These are phyloP conservation scores for Hybognathus amarus DNA, from an alignment of 2,797 vertebrate species.

Conservation along the genomic window DNA sequence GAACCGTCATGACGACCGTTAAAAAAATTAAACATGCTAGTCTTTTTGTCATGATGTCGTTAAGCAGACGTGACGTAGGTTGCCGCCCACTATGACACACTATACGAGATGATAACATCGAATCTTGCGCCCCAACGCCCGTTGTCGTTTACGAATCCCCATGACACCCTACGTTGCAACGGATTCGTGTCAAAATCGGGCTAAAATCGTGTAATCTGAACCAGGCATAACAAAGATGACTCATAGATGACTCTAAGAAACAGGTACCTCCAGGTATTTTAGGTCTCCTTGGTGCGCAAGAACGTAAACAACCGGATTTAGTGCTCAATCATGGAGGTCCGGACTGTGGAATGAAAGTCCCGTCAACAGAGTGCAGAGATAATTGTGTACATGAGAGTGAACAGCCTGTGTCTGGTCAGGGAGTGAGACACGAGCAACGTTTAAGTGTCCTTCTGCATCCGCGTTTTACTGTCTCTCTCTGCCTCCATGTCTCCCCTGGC, in stretches of 20 bases:
- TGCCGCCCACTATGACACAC: too few species aligned
- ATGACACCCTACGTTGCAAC: too few species aligned
- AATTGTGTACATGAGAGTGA: conserved; percentile 68
- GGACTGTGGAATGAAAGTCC: conserved; percentile 47
- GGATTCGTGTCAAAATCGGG: too few species aligned
- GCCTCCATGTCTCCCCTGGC: conserved; percentile 62
- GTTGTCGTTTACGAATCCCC: too few species aligned
- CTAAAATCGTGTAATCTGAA: too few species aligned
- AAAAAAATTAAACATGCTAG: too few species aligned
- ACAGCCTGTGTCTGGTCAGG: conserved; percentile 61
- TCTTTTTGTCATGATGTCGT: too few species aligned
- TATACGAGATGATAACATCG: too few species aligned
- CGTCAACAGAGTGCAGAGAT: conserved; percentile 58
- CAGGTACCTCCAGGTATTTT: conserved; percentile 1
- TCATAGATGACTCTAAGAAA: neutral
- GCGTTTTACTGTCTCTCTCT: conserved; percentile 49
- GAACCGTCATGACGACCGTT: too few species aligned
- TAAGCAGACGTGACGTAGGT: too few species aligned
- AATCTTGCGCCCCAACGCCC: too few species aligned
- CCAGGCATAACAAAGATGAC: neutral
- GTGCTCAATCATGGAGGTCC: conserved; percentile 39
- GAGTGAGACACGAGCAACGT: conserved; percentile 59
- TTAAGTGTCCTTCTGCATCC: conserved; percentile 40
- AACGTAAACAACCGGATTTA: conserved; percentile 56
- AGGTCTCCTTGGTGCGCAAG: conserved; percentile 16